Evolutionary conservation across 2,113 vertebrate species (phyloP), one percentile per base, ranked within the genome.

Genomic region (Sturnus vulgaris): DNA sequence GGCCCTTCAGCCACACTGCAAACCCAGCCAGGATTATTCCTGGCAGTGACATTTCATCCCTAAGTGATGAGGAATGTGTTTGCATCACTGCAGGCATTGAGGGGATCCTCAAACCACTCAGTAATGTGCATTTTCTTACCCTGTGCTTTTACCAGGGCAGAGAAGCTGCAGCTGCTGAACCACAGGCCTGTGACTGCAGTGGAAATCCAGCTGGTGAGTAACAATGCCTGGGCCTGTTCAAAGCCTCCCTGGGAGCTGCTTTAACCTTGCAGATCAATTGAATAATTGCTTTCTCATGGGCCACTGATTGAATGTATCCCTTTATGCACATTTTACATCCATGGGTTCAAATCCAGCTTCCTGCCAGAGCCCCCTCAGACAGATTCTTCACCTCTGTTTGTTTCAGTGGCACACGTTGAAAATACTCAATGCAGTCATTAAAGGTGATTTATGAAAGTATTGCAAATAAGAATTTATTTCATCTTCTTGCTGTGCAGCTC

Each of bases 131-230:
- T 93, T 95, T 57, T 63, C 85, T 77, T 39, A 10, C 7, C 0
- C 65, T 82, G 40, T 96, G 75, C 87, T 97, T 96, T 93, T 78
- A 57, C 83, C 97, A 99, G 99, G 97, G 99, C 99, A n/a, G 99
- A 99, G 71, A 99, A 99, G 91, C 98, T 99, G 55, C 99, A 99
- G 95, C 97, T 99, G 47, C 95, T 99, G 90, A 99, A 99, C 97
- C 99, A 99, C 95, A 98, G 99, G 92, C 99, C 99, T 20, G 98
- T 98, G 97, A 99, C 98, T 6, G 99, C 99, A 78, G 99, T 99
- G 85, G 99, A 99, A 97, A 99, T 99, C 94, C 99, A 99, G 94
- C 98, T 99, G 86, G 99, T 99, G 83, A 98, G 99, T 98, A 39
- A 56, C 63, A 82, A 31, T 60, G 55, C 53, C 70, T 56, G 65